Percentiles rank a stretch among this genome's conserved stretches.
phyloP scores from a whole-genome alignment of 2,888 invertebrate species.

The Orchesella flavescens region DNA sequence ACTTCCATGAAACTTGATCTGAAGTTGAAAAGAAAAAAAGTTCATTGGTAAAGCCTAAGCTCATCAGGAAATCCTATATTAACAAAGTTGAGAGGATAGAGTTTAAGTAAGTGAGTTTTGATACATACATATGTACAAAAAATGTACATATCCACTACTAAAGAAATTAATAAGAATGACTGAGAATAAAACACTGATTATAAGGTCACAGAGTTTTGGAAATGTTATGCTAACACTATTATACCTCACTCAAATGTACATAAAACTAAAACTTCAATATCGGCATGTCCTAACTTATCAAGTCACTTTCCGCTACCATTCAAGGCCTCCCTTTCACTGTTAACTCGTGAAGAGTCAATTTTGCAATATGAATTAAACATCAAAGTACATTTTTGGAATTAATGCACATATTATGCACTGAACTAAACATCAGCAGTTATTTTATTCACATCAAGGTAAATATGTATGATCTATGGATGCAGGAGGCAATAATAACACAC shows the following conservation, averaged over 20 bases:
- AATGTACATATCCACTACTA: neutral
- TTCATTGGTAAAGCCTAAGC: slow-evolving; percentile 49
- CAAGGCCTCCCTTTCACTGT: slow-evolving; percentile 58
- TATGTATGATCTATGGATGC: too few species aligned
- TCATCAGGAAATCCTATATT: slow-evolving; percentile 52
- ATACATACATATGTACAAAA: neutral
- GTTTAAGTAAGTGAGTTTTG: neutral
- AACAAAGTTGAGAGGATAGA: slow-evolving; percentile 2
- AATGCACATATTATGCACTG: too few species aligned
- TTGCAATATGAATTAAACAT: neutral
- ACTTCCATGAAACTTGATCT: slow-evolving; percentile 60
- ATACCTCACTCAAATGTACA: too few species aligned
- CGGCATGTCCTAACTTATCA: slow-evolving; percentile 11
- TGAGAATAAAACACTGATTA: neutral
- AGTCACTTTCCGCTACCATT: slow-evolving; percentile 51
- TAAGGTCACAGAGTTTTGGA: neutral
- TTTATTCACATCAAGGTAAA: too few species aligned
- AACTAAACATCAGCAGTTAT: too few species aligned
- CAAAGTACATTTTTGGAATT: too few species aligned
- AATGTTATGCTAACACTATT: too few species aligned
- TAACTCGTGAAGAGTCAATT: neutral
- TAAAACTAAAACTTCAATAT: too few species aligned
- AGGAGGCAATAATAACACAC: too few species aligned
- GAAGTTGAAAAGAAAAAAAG: slow-evolving; percentile 35
- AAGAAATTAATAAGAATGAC: neutral